Conservation (phyloP, 2,797 vertebrate genomes). For the Hippocampus kuda region DNA sequence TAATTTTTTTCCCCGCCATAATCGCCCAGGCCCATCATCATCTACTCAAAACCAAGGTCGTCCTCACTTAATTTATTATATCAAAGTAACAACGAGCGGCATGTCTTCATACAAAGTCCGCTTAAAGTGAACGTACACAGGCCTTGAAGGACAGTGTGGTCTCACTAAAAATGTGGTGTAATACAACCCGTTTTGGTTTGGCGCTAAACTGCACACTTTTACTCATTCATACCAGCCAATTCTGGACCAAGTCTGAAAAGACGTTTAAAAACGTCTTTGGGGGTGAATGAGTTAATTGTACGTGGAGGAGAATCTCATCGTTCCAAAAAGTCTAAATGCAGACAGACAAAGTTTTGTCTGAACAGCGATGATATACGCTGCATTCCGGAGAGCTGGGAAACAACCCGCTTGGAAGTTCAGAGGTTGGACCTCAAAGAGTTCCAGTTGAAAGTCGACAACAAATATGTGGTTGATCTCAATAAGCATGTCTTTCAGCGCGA, state of each 20-base stretch:
- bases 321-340: not conserved
- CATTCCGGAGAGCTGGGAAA: not conserved
- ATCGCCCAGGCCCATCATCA: too few relatives aligned
- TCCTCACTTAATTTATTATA: not conserved
- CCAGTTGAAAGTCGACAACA: slow-evolving; percentile 1
- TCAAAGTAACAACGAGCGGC: not conserved
- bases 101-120: not conserved
- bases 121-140: not conserved
- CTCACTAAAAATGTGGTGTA: not conserved
- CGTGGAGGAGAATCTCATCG: not conserved
- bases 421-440: slow-evolving; percentile 2
- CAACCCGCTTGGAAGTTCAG: not conserved
- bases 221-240: too few relatives aligned
- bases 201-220: not conserved
- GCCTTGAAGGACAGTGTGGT: not conserved
- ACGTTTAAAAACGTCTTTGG: too few relatives aligned
- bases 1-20: too few relatives aligned
- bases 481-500: not conserved
- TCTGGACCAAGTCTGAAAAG: too few relatives aligned
- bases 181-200: not conserved
- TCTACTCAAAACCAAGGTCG: not conserved
- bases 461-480: not conserved
- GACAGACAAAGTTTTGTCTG: not conserved
- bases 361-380: not conserved
- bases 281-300: not conserved